These are phyloP conservation scores for Palaemon carinicauda DNA, from an alignment of 1,140 invertebrate genomes.

Conservation along the genomic window DNA sequence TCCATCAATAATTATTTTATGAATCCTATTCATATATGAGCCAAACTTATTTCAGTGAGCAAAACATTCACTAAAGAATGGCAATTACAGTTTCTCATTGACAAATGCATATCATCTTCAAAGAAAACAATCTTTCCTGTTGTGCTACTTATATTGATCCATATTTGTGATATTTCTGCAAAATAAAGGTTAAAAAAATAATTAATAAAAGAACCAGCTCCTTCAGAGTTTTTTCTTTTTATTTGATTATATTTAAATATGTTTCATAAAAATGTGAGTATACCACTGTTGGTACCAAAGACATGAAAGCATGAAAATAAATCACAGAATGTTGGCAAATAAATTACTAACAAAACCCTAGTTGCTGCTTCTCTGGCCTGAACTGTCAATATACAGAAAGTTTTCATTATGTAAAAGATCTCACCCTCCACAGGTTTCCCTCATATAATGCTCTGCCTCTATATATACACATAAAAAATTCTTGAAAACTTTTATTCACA, in stretches of 20 bases:
- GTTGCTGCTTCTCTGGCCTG: constrained; percentile 36
- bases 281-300: constrained; percentile 55
- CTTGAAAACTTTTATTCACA: not conserved
- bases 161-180: not conserved
- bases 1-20: no score
- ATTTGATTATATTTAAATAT: constrained; percentile 58
- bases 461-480: not conserved
- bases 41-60: no score
- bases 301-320: constrained; percentile 54
- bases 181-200: not conserved
- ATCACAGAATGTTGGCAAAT: constrained; percentile 56
- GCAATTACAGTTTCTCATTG: no score
- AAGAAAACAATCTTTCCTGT: no score
- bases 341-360: constrained; percentile 46
- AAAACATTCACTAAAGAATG: no score
- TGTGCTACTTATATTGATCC: no score
- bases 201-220: not conserved
- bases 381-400: constrained; percentile 27
- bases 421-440: not conserved
- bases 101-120: no score
- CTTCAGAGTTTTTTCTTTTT: constrained; percentile 31
- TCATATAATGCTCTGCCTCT: not conserved
- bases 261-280: constrained; percentile 57
- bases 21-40: no score
- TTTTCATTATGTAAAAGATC: not conserved